Evolutionary conservation across 1,140 invertebrate species (phyloP), one percentile per base, ranked within the genome.

Genomic region (Wiebesia pumilae): DNA sequence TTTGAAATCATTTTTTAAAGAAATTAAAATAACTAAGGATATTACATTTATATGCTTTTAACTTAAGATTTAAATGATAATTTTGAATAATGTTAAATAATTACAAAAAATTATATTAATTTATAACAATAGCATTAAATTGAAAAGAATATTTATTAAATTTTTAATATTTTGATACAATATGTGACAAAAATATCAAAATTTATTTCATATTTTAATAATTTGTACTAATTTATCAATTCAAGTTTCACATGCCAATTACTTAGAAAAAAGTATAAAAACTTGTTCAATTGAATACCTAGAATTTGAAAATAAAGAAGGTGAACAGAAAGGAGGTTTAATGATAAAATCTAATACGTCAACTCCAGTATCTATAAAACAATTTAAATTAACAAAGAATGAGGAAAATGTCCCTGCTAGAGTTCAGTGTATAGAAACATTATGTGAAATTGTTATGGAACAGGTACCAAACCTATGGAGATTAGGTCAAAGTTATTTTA

Each of bases 401-500:
- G 92, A 93, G 40, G 91, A 88, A 81, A 93, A 92, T 69, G 91
- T 94, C n/a, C 95, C 94, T 19, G 89, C 93, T 40, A 92, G 95
- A 88, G 95, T 97, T 19, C 92, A 95, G 75, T 97, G 97, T 92
- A 94, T 97, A 16, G 97, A 97, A 92, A 96, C 96, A 88, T 92
- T 97, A 62, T 96, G 95, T 83, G 95, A 96, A 47, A 94, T 96
- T 73, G 94, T 97, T 69, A 94, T 95, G 21, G 94, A 96, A 87
- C 95, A 96, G 79, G 95, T 97, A 88, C 97, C 97, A 0, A 97
- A 98, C 92, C 93, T 98, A 19, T 98, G 97, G 97, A 97, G 97
- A 92, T 94, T 99, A 4, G 97, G 98, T 6, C 97, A 98, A 91
- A 96, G 97, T 80, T 99, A 98, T 93, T 98, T 98, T 90, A 96